A percentile compares a stretch with the other conserved stretches of the same genome.
Conservation (phyloP, 2,888 invertebrate genomes). For the Cosmorhoe ocellata region DNA sequence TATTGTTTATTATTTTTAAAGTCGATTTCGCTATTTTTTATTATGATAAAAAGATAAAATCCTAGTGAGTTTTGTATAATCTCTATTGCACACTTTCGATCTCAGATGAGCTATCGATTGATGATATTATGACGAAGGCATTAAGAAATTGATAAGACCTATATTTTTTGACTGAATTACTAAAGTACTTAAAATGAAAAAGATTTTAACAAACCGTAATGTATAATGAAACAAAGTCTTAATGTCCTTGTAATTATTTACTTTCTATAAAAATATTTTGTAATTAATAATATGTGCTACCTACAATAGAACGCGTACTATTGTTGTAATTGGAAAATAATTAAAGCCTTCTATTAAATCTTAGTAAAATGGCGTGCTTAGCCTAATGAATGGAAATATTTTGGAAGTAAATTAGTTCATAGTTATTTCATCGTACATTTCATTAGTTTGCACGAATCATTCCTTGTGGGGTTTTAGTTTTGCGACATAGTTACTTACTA, state of each 20-base stretch:
- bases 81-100: constrained; percentile 12
- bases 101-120: constrained; percentile 7
- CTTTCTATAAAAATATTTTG: constrained; percentile 28
- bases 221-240: constrained; percentile 42
- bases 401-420: constrained; percentile 49
- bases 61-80: constrained; percentile 19
- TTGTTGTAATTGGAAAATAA: constrained; percentile 24
- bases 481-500: constrained; percentile 15
- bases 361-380: constrained; percentile 22
- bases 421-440: constrained; percentile 65
- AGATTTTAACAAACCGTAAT: constrained; percentile 42
- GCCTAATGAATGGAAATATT: constrained; percentile 45
- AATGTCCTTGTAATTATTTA: constrained; percentile 22
- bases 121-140: constrained; percentile 17
- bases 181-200: constrained; percentile 41
- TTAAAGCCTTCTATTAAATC: constrained; percentile 25
- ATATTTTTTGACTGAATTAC: constrained; percentile 37
- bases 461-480: constrained; percentile 65
- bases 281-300: constrained; percentile 26
- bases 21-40: constrained; percentile 37
- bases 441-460: constrained; percentile 85
- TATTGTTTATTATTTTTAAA: constrained; percentile 41
- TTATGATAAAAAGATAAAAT: constrained; percentile 29
- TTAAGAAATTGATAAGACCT: constrained; percentile 29
- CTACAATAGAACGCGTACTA: constrained; percentile 23